Base-by-base conservation (phyloP, 1,140 invertebrate genomes). In the Tetramorium parvispinum region DNA sequence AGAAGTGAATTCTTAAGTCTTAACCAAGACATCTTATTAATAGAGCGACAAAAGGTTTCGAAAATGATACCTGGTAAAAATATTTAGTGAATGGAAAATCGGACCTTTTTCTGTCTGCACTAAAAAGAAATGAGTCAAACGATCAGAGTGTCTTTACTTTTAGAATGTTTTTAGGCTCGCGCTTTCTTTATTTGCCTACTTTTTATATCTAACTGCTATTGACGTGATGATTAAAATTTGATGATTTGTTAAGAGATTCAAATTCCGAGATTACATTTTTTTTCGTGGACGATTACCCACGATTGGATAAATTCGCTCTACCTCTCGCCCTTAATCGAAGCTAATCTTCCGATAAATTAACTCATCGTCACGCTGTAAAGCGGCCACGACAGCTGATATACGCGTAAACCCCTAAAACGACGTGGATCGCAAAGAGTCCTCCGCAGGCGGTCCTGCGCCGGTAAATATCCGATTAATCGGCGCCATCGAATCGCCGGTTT, bases 401-500 rank as follows among this genome's bases (percentile, higher is more conserved):
- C 68, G 18, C 79, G 51, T 73, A 73, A 83, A 83, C 46, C 37
- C 68, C 51, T 59, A 59, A 71, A 75, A 53, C 32, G 55, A 63
- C 75, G 75, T 77, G 21, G 21, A 70, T 81, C 78, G 68, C 79
- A 21, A 59, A 59, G 66, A 83, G 40, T 73, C 79, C 18, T 73
- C 59, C 11, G 76, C 40, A 49, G 24, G 76, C 76, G 46, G 37
- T 24, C 37, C 75, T 76, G 55, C 32, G 43, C 46, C 27, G 32
- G 27, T 59, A 61, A 73, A 83, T 75, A 75, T 11, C 43, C 53
- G 24, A 73, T 83, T 83, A 83, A 73, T 83, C 18, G 24, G 24
- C 79, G 24, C 46, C 18, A 43, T 61, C 65, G 49, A 78, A 89
- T 89, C 89, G 89, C 78, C 78, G 76, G 70, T 89, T 89, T 89